Conservation (phyloP, 2,888 invertebrate genomes). For the Agrilus biguttatus region DNA sequence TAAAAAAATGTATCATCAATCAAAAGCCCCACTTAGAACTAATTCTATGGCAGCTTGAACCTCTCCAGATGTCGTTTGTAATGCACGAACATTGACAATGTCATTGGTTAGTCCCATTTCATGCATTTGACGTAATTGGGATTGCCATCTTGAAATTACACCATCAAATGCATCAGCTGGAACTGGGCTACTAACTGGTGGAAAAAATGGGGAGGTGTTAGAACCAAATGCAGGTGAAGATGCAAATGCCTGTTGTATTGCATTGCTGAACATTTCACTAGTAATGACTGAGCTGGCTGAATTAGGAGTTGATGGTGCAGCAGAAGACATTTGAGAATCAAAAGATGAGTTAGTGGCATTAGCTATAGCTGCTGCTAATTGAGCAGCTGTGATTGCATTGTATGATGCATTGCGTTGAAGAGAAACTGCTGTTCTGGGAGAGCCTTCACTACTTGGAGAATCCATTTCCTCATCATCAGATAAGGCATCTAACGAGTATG, state of each 20-base stretch:
- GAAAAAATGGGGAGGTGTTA: conserved; percentile 8
- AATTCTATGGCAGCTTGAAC: conserved; percentile 84
- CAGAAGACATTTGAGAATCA: conserved; percentile 18
- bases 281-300: conserved; percentile 41
- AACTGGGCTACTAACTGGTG: conserved; percentile 8
- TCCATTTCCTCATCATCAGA: conserved; percentile 42
- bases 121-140: conserved; percentile 65
- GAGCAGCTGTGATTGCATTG: conserved; percentile 54
- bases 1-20: conserved; percentile 11
- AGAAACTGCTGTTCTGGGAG: conserved; percentile 19
- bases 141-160: conserved; percentile 28
- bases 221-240: conserved; percentile 15
- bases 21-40: conserved; percentile 53
- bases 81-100: conserved; percentile 67
- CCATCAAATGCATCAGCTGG: conserved; percentile 18
- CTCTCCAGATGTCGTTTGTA: conserved; percentile 69
- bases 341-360: conserved; percentile 33
- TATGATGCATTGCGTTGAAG: conserved; percentile 24
- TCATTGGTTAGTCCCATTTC: conserved; percentile 86
- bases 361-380: conserved; percentile 59
- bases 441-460: conserved; percentile 22
- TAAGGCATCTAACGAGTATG: conserved; percentile 37
- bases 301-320: conserved; percentile 8
- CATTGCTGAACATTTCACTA: conserved; percentile 65
- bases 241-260: conserved; percentile 54